These are phyloP conservation scores for Magallana ariakensis DNA, from an alignment of 1,140 invertebrate genomes.

Conservation along the genomic window DNA sequence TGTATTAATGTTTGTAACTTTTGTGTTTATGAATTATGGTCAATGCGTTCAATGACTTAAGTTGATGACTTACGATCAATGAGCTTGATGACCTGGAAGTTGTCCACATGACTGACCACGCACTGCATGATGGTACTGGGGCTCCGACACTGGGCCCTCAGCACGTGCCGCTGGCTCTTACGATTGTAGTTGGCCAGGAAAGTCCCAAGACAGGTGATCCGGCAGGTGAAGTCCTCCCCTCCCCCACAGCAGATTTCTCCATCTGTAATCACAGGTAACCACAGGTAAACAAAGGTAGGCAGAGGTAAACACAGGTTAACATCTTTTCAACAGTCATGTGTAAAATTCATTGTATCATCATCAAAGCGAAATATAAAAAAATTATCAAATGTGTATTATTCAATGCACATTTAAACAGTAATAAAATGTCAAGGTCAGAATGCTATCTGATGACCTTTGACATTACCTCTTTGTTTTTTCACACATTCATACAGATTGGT, in stretches of 20 bases:
- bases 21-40: not conserved
- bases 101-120: constrained; percentile 35
- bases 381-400: not conserved
- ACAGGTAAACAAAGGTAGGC: not conserved
- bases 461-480: constrained; percentile 63
- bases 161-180: constrained; percentile 48
- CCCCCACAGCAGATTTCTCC: constrained; percentile 24
- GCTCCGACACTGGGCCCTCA: constrained; percentile 47
- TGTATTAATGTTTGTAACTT: not conserved
- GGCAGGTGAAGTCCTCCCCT: constrained; percentile 11
- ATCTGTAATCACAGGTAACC: not conserved
- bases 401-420: not conserved
- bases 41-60: not conserved
- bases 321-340: too few species aligned
- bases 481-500: constrained; percentile 59
- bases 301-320: not conserved
- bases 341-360: too few species aligned
- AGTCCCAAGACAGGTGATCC: constrained; percentile 33
- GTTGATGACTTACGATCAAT: constrained; percentile 46
- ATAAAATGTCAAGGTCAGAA: too few species aligned
- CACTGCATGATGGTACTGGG: constrained; percentile 55
- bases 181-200: constrained; percentile 33
- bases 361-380: not conserved
- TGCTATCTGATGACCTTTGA: not conserved
- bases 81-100: constrained; percentile 42